Evolutionary conservation across 2,888 invertebrate species (phyloP).

Genomic region (Stegana nigrithorax): DNA sequence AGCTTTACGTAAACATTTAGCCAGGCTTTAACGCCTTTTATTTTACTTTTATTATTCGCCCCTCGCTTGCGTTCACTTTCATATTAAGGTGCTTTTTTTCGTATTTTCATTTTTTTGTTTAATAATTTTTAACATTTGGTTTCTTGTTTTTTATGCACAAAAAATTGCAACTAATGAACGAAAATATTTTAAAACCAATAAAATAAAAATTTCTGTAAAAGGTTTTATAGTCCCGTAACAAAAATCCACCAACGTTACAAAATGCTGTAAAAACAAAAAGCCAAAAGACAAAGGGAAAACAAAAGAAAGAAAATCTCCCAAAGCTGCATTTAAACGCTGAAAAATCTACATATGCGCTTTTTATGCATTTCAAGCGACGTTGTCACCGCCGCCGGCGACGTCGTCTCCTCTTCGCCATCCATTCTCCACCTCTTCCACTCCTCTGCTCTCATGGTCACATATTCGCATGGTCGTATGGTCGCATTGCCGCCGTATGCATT

Average conservation of each 20-base stretch:
- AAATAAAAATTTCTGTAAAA: too few species aligned
- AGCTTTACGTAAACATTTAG: background rate
- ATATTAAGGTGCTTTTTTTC: too few species aligned
- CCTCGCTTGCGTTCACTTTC: too few species aligned
- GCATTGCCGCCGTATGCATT: too few species aligned
- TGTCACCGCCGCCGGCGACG: too few species aligned
- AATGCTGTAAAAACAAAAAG: background rate
- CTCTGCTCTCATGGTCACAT: too few species aligned
- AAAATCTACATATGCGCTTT: too few species aligned
- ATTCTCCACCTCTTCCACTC: too few species aligned
- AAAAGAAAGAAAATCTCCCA: background rate
- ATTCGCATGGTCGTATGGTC: too few species aligned
- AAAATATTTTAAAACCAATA: background rate
- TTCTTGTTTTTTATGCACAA: background rate
- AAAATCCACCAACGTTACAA: background rate
- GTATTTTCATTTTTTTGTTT: too few species aligned
- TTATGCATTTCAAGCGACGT: too few species aligned
- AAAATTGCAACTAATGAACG: background rate
- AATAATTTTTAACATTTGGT: too few species aligned
- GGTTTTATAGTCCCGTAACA: background rate
- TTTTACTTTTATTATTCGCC: conserved; percentile 10
- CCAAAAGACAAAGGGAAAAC: background rate
- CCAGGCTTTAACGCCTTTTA: conserved; percentile 47
- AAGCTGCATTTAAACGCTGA: background rate
- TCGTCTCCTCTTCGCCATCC: background rate